phyloP scores from a whole-genome alignment of 2,113 vertebrate species.

The Apteryx owenii region DNA sequence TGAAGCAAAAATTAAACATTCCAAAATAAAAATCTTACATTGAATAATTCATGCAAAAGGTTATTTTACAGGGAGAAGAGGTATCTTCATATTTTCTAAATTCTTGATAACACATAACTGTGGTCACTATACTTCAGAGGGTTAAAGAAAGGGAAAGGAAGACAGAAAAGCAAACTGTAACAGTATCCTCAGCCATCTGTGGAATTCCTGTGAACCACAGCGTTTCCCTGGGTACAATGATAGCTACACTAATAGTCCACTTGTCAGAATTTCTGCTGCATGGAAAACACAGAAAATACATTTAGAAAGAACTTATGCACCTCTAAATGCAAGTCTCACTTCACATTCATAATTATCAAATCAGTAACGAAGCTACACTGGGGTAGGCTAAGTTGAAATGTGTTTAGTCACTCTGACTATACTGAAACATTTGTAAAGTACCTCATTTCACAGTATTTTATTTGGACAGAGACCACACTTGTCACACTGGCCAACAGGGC shows the following conservation, averaged over 20 bases:
- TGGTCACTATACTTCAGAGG: neutral
- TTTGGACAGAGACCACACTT: neutral
- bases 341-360: neutral
- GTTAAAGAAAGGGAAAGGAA: neutral
- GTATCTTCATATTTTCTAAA: neutral
- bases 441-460: neutral
- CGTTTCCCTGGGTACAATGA: neutral
- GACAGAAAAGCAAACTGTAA: neutral
- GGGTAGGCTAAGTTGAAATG: neutral
- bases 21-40: slow-evolving; percentile 14
- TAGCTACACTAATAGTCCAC: neutral
- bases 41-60: neutral
- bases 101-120: neutral
- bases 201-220: neutral
- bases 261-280: neutral
- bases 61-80: neutral
- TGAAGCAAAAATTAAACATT: slow-evolving; percentile 11
- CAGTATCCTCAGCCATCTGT: neutral
- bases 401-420: slow-evolving; percentile 14
- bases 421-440: slow-evolving; percentile 4
- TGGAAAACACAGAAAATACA: neutral
- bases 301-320: neutral
- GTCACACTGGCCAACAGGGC: neutral
- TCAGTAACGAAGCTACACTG: neutral
- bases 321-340: neutral